Base-by-base conservation (phyloP, 1,140 invertebrate species). In the Zaprionus taronus region DNA sequence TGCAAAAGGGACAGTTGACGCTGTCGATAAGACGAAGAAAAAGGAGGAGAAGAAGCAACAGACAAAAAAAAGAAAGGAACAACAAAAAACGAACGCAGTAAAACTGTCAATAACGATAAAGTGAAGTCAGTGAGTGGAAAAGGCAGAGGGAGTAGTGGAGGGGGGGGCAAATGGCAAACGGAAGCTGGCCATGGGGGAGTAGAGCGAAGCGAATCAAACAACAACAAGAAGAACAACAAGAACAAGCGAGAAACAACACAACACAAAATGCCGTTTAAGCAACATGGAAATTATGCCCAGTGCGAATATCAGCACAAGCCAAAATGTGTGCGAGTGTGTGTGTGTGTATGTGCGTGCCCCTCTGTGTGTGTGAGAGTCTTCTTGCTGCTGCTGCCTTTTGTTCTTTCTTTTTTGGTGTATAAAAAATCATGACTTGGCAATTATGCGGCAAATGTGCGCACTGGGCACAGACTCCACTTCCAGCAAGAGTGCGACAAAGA, bases 371-470 rank as follows among this genome's bases (percentile, higher is more conserved):
- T 53, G 70, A 22, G 31, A 60, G 47, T 57, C 72, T 66, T 69
- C 14, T 56, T 11, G 14, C 17, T 47, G 41, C 41, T 15, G 14
- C 2, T 47, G 41, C 41, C 63, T 63, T 67, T 73, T 63, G 24
- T 44, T 69, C 31, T 69, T 68, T 44, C 7, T 15, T 56, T 70
- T 77, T 74, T 72, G 79, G 78, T 81, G 79, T 90, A 79, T 81
- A 90, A 90, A 90, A 90, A 90, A 90, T 89, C 85, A 90, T 90
- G 85, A 90, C 85, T 90, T 90, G 86, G 85, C 85, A 90, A 90
- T 90, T 90, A 90, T 90, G 86, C 85, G 82, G 85, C 86, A 90
- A 90, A 90, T 90, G 85, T 85, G 79, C 85, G 85, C 85, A 90
- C 70, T 82, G 85, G 79, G 85, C 79, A 80, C 58, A 61, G 36